These are phyloP conservation scores for Agrochola circellaris DNA, from an alignment of 2,888 invertebrate genomes.

Conservation along the genomic window DNA sequence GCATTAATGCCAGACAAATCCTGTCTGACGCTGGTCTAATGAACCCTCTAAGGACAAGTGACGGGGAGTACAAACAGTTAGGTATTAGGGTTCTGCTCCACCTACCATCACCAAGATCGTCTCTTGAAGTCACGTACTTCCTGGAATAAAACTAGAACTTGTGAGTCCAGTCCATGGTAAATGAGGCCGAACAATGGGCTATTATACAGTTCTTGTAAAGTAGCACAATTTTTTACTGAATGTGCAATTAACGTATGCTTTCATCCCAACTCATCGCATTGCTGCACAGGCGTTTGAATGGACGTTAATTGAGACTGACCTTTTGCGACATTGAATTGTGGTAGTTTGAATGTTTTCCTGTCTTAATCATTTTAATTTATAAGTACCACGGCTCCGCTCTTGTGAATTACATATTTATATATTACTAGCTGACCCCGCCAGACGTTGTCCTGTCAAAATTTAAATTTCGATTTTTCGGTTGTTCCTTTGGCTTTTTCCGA, in stretches of 20 bases:
- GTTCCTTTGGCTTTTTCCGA: no score
- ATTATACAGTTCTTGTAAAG: constrained; percentile 29
- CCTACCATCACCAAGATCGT: background rate
- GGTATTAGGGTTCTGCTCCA: background rate
- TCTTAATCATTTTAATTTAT: constrained; percentile 7
- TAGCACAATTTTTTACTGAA: constrained; percentile 46
- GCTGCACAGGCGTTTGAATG: constrained; percentile 42
- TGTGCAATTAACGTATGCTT: constrained; percentile 50
- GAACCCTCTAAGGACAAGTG: no score
- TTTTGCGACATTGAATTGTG: constrained; percentile 7
- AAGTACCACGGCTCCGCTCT: background rate
- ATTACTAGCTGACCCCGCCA: no score
- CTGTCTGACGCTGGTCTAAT: no score
- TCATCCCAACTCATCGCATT: constrained; percentile 19
- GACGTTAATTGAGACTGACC: constrained; percentile 50
- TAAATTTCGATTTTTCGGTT: no score
- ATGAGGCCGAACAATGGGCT: constrained; percentile 10
- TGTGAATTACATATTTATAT: background rate
- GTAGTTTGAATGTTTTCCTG: constrained; percentile 17
- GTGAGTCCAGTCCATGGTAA: background rate
- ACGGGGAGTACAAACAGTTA: no score
- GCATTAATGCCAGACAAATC: no score
- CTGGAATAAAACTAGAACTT: background rate
- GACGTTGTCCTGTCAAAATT: no score
- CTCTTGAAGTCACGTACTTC: background rate